Base-by-base conservation (phyloP, 2,888 invertebrate genomes). In the Pseudeuparius sepicola region DNA sequence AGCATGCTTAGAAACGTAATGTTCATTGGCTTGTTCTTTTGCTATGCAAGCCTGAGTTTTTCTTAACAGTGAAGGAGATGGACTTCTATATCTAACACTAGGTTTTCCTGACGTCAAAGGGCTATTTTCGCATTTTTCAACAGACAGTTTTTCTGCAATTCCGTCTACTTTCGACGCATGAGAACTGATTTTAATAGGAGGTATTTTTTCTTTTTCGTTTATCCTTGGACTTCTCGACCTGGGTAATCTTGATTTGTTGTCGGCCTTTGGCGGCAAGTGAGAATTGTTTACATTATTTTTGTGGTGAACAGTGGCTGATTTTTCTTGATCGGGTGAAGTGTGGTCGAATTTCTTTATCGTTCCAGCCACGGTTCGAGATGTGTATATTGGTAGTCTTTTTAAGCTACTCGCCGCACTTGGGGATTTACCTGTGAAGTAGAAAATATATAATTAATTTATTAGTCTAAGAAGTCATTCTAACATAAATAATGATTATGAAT, bases 41-140 rank as follows among this genome's bases (percentile, higher is more conserved):
- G 65, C 64, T 28, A 61, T 59, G 7, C 65, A 60, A 16, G 65
- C 60, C 46, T 60, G 61, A 41, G 63, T 64, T 60, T 67, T 58
- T 56, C 65, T 59, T 48, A 63, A 55, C 44, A 61, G 46, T 43
- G 61, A 50, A 3, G 59, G 56, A 3, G 67, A 66, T 36, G 59
- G 60, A 45, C 64, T 62, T 52, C 63, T 53, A 33, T 59, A 63
- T 38, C 57, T 52, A 29, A 59, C 52, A 42, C 56, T 53, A n/a
- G 44, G 34, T 4, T 31, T 15, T 2, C 37, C 37, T 1, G 35
- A 33, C 3, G 18, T 34, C 11, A 17, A 15, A 5, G 11, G 15
- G 5, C 25, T 20, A 13, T 36, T 41, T 31, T 20, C 7, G 20
- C 7, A 6, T 10, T 31, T 34, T 25, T 42, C 40, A 25, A 12